A percentile compares a stretch with the other conserved stretches of the same genome.
These are phyloP conservation scores for Nymphalis urticae DNA, from an alignment of 2,888 invertebrate genomes.

Conservation along the genomic window DNA sequence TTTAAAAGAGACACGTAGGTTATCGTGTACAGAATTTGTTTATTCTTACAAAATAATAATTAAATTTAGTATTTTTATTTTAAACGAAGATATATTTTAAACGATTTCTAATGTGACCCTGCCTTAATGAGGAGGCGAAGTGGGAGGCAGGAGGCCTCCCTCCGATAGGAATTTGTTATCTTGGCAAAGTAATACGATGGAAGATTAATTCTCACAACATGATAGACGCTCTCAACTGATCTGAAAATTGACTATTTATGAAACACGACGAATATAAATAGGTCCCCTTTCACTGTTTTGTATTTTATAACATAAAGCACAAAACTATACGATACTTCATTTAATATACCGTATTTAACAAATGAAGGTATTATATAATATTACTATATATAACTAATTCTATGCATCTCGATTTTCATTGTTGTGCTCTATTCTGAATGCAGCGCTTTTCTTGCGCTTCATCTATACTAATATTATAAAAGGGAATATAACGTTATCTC, in stretches of 20 bases:
- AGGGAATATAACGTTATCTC: too few relatives aligned
- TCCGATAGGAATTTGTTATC: conserved; percentile 63
- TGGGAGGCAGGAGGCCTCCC: conserved; percentile 37
- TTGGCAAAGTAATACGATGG: conserved; percentile 54
- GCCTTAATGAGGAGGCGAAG: conserved; percentile 18
- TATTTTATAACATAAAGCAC: background rate
- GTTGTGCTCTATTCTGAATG: too few relatives aligned
- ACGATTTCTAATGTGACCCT: conserved; percentile 22
- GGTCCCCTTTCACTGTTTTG: conserved; percentile 3
- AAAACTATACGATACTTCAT: too few relatives aligned
- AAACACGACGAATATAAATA: conserved; percentile 11
- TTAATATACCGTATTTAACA: too few relatives aligned
- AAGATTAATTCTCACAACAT: conserved; percentile 62
- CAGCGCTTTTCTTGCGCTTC: too few relatives aligned
- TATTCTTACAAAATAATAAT: too few relatives aligned
- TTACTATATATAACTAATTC: too few relatives aligned
- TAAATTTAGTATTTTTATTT: background rate
- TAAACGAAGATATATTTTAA: background rate
- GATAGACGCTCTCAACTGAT: conserved; percentile 45
- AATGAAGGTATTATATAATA: too few relatives aligned
- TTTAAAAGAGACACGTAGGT: too few relatives aligned
- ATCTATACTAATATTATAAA: too few relatives aligned
- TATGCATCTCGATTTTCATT: too few relatives aligned
- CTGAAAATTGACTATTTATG: conserved; percentile 37
- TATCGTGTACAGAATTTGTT: too few relatives aligned